Evolutionary conservation across 2,113 vertebrate genomes (phyloP), one percentile per base, ranked within the genome.

Genomic region (Vireo altiloquus): DNA sequence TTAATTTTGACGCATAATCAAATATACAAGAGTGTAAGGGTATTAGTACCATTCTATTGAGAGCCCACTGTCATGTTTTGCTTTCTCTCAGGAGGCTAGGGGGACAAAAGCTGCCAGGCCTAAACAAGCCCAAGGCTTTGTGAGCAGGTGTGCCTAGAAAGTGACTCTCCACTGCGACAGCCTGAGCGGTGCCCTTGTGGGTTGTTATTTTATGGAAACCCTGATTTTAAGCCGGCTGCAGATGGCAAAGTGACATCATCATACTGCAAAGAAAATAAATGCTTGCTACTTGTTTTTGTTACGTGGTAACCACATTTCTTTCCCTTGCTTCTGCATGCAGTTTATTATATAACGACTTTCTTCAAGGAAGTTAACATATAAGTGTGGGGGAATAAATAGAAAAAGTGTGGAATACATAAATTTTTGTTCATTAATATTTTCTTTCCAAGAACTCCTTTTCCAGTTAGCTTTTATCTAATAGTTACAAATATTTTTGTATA

Each of bases 331-430:
- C 50, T 57, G 52, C 27, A 68, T 74, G 22, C 6, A n/a, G 22
- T 91, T 61, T 40, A 86, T 77, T 50, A 31, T 61, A 28, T 17
- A 79, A 46, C 24, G 74, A 72, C 49, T 96, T 94, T 87, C 68
- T 87, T 91, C 30, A 68, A 52, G 23, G 50, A 82, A 71, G 31
- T 21, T 75, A 69, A 35, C 3, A 8, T 57, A 5, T 42, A 63
- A 89, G 2, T 19, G 15, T 4, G 64, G 65, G 21, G 16, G 17
- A 11, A 63, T 42, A 20, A 53, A 10, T n/a, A 64, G 17, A n/a
- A 79, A 69, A 75, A 22, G 6, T 5, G 6, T 33, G 31, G 13
- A 57, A 42, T 56, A 56, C 6, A 10, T 16, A 4, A 27, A 24
- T 24, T 72, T 46, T 69, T 94, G 12, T 23, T 31, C 5, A 27